These are phyloP conservation scores for Drosophila equinoxialis DNA, from an alignment of 1,140 invertebrate species.

Conservation along the genomic window DNA sequence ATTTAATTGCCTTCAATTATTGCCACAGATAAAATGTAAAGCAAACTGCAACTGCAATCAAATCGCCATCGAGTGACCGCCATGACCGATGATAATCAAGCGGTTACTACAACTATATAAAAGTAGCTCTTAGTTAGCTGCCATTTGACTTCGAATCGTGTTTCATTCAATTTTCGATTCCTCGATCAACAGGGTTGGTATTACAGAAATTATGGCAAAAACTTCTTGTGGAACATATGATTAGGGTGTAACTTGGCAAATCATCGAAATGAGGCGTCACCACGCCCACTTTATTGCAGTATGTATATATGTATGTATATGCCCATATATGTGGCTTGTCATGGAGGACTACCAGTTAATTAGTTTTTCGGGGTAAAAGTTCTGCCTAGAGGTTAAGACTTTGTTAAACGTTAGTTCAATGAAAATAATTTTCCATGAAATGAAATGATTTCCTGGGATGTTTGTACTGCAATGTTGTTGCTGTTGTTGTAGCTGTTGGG, in stretches of 20 bases:
- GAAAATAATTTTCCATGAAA: slow-evolving; percentile 57
- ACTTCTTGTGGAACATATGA: slow-evolving; percentile 48
- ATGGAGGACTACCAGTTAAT: slow-evolving; percentile 13
- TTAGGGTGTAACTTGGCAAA: slow-evolving; percentile 59
- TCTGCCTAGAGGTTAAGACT: slow-evolving; percentile 25
- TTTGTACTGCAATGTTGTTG: slow-evolving; percentile 28
- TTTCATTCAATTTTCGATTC: slow-evolving; percentile 59
- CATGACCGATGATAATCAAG: slow-evolving; percentile 38
- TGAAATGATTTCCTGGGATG: slow-evolving; percentile 62
- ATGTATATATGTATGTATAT: slow-evolving; percentile 23
- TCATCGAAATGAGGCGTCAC: slow-evolving; percentile 9
- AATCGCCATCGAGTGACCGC: slow-evolving; percentile 37
- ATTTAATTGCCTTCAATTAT: slow-evolving; percentile 79
- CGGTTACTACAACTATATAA: slow-evolving; percentile 21
- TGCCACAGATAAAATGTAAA: slow-evolving; percentile 66
- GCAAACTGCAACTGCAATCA: slow-evolving; percentile 41
- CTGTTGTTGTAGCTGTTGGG: slow-evolving; percentile 8
- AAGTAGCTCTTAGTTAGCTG: slow-evolving; percentile 5
- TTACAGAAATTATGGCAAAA: slow-evolving; percentile 67
- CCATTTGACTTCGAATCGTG: slow-evolving; percentile 29
- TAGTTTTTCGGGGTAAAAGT: slow-evolving; percentile 44
- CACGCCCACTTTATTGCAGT: neutral
- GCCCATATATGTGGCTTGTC: slow-evolving; percentile 1
- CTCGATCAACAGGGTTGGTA: slow-evolving; percentile 61
- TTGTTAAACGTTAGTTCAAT: slow-evolving; percentile 18